Conservation (phyloP, 2,888 invertebrate genomes). For the Zaprionus obscuricornis region DNA sequence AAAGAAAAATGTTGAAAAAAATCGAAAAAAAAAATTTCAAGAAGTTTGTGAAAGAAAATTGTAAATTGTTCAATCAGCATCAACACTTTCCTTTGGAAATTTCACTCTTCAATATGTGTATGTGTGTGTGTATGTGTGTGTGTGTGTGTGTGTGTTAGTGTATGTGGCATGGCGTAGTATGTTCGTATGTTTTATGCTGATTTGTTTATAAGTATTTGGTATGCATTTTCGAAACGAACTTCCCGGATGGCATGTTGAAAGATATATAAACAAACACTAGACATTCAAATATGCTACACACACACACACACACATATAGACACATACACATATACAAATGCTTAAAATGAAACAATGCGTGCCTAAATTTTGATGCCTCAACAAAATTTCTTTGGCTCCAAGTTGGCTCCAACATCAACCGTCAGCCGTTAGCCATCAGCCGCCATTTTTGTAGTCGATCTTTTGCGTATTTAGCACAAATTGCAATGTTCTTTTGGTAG, state of each 20-base stretch:
- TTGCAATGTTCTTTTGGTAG: conserved; percentile 58
- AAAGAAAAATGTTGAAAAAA: no score
- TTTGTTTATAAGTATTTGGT: conserved; percentile 75
- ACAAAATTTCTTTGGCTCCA: conserved; percentile 40
- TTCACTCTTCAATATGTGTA: no score
- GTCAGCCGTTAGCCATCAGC: no score
- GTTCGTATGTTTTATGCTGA: conserved; percentile 72
- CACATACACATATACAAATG: conserved; percentile 2
- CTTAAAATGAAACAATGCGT: conserved; percentile 36
- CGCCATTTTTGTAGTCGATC: conserved; percentile 43
- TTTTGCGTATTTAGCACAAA: conserved; percentile 65
- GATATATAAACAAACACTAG: conserved; percentile 76
- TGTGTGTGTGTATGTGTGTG: no score
- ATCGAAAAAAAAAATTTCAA: no score
- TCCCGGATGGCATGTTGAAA: conserved; percentile 80
- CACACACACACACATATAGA: not conserved
- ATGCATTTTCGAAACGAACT: conserved; percentile 76
- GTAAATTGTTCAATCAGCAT: no score
- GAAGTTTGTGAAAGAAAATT: no score
- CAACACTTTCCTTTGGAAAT: no score
- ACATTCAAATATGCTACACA: conserved; percentile 59
- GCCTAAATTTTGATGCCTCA: conserved; percentile 35
- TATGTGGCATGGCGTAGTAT: conserved; percentile 47
- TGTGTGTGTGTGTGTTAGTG: no score
- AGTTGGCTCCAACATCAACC: conserved; percentile 42